These are phyloP conservation scores for Montipora capricornis DNA, from an alignment of 64 coral and sea anemone species.

Conservation along the genomic window DNA sequence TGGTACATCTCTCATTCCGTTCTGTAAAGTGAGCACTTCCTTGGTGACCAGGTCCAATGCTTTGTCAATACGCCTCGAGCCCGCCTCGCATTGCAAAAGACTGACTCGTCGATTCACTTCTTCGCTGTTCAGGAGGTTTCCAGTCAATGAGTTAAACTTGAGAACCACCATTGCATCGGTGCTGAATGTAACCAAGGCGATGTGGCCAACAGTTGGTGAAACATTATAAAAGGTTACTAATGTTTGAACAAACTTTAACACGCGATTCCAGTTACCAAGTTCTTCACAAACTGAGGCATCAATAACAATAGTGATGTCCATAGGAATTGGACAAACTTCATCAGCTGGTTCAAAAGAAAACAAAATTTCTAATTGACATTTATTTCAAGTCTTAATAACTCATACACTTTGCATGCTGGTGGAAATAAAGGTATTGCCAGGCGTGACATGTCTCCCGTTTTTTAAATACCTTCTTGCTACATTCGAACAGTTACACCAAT, in stretches of 20 bases:
- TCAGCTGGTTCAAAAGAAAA: too few species aligned
- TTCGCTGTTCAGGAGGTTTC: not conserved
- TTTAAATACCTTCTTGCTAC: too few species aligned
- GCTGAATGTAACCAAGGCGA: slow-evolving; percentile 22
- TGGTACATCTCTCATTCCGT: slow-evolving; percentile 53
- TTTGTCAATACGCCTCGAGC: slow-evolving; percentile 55
- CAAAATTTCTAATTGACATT: too few species aligned
- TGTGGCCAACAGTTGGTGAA: not conserved
- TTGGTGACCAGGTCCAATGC: slow-evolving; percentile 31
- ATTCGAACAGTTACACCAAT: too few species aligned
- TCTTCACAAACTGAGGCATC: slow-evolving; percentile 37
- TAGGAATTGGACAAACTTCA: slow-evolving; percentile 1
- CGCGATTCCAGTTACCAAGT: slow-evolving; percentile 23
- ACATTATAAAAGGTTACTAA: slow-evolving; percentile 29
- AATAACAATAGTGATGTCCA: slow-evolving; percentile 28
- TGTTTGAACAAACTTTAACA: slow-evolving; percentile 29
- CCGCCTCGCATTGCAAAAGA: slow-evolving; percentile 21
- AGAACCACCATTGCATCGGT: slow-evolving; percentile 25
- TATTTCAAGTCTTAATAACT: too few species aligned
- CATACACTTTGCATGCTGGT: too few species aligned
- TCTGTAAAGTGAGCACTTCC: not conserved
- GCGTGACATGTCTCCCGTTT: too few species aligned
- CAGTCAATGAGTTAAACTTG: slow-evolving; percentile 45
- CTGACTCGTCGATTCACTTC: not conserved
- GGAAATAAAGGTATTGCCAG: too few species aligned